Evolutionary conservation across 2,113 vertebrate genomes (phyloP).

Genomic region (human (Homo sapiens)): GRCh38 chr7:1748001-1748500

Average conservation of each 20-base stretch:
- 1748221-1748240: too few relatives aligned
- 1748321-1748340: background rate
- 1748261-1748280: too few relatives aligned
- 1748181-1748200: background rate
- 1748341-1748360: background rate
- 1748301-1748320: background rate
- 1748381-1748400: background rate
- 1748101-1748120: background rate
- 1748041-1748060: background rate
- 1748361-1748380: background rate
- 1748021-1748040: background rate
- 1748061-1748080: too few relatives aligned
- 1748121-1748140: background rate
- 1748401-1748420: too few relatives aligned
- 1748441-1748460: background rate
- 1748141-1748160: background rate
- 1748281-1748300: background rate
- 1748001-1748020: constrained; percentile 50
- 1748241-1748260: fast-evolving
- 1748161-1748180: fast-evolving
- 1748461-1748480: background rate
- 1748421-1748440: background rate
- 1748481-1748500: fast-evolving
- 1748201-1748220: too few relatives aligned
- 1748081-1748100: background rate